Conservation (phyloP, 2,113 vertebrate genomes). For the Hippocampus comes region DNA sequence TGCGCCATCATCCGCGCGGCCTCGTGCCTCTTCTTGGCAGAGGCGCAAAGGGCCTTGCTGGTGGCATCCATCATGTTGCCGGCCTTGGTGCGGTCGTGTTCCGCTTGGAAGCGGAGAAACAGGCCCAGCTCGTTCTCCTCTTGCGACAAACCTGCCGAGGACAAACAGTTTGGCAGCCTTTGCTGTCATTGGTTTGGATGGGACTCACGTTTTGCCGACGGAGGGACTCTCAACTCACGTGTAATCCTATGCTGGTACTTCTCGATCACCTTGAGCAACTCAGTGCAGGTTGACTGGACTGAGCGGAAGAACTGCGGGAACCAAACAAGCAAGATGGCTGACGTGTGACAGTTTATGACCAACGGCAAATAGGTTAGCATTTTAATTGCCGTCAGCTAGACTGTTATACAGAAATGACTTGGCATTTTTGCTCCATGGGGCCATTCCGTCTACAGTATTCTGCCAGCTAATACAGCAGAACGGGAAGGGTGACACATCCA, state of each 20-base stretch:
- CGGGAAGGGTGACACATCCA: too few relatives aligned
- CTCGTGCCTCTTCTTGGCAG: conserved; percentile 74
- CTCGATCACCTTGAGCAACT: conserved; percentile 81
- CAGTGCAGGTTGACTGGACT: conserved; percentile 77
- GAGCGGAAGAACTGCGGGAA: conserved; percentile 78
- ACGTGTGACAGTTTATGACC: background rate
- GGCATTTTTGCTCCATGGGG: too few relatives aligned
- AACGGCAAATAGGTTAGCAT: background rate
- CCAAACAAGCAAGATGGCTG: background rate
- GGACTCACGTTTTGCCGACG: background rate
- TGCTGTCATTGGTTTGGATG: background rate
- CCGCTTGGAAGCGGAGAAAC: conserved; percentile 79
- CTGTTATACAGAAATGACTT: background rate
- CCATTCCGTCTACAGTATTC: too few relatives aligned
- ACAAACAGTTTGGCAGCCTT: background rate
- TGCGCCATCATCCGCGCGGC: background rate
- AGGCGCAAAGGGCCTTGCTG: conserved; percentile 78
- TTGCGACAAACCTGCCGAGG: conserved; percentile 66
- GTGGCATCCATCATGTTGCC: conserved; percentile 82
- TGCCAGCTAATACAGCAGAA: too few relatives aligned
- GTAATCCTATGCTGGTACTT: conserved; percentile 79
- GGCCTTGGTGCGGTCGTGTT: conserved; percentile 74
- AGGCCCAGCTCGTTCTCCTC: conserved; percentile 84
- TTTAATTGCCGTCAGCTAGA: background rate
- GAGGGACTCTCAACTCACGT: conserved; percentile 61